Conservation (phyloP, 2,113 vertebrate species). For the Cichladusa arquata region DNA sequence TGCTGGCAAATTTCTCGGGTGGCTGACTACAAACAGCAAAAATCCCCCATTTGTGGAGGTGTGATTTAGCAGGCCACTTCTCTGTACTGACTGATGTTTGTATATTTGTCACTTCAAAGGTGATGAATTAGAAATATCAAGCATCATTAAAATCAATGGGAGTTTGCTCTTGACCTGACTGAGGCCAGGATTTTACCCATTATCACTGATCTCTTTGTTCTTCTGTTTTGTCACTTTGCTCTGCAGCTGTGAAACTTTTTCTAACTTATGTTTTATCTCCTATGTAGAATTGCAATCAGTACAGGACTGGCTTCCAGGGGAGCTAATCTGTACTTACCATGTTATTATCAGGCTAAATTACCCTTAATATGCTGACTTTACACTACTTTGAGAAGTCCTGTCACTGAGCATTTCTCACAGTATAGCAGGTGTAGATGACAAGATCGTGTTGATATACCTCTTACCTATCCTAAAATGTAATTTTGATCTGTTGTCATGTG, state of each 20-base stretch:
- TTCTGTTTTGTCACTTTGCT: conserved; percentile 33
- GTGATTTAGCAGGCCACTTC: conserved; percentile 2
- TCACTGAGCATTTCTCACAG: not conserved
- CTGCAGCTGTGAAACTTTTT: conserved; percentile 49
- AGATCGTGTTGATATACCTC: not conserved
- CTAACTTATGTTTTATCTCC: conserved; percentile 33
- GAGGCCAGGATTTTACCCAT: conserved; percentile 19
- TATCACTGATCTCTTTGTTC: conserved; percentile 34
- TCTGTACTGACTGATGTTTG: conserved; percentile 10
- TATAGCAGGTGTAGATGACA: not conserved
- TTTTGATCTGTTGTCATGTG: not conserved
- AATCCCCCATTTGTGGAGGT: not conserved
- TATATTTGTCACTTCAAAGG: conserved; percentile 31
- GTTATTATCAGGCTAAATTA: conserved; percentile 42
- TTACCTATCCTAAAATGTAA: not conserved
- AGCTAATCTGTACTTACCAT: conserved; percentile 3
- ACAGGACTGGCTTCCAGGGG: conserved; percentile 37
- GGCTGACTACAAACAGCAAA: conserved; percentile 8
- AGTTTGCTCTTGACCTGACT: conserved; percentile 40
- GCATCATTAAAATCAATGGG: conserved; percentile 28
- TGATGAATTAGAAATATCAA: conserved; percentile 34
- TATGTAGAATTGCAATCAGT: conserved; percentile 32
- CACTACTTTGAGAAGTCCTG: not conserved
- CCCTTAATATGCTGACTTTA: conserved; percentile 6
- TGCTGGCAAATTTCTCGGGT: conserved; percentile 18